A percentile compares a stretch with the other conserved stretches of the same genome.
Evolutionary conservation across 2,113 vertebrate species (phyloP).

Genomic region (Colinus virginianus): DNA sequence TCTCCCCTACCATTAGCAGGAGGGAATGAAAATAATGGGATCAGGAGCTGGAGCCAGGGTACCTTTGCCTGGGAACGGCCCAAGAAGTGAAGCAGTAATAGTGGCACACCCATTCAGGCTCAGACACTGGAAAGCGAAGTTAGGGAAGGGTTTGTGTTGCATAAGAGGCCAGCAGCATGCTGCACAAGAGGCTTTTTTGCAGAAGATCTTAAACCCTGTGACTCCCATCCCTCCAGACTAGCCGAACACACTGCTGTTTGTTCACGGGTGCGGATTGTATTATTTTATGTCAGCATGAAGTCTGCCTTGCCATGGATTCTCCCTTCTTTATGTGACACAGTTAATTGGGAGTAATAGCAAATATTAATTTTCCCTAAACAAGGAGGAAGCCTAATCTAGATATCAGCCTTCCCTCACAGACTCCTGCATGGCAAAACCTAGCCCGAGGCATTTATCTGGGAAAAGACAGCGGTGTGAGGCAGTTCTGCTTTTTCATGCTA

Average conservation of each 20-base stretch:
- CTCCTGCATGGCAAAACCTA: neutral
- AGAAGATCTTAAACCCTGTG: neutral
- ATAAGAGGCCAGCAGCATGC: neutral
- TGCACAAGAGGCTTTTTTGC: neutral
- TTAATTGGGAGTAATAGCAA: neutral
- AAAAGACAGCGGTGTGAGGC: rapidly evolving
- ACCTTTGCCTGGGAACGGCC: neutral
- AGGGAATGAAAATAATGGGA: neutral
- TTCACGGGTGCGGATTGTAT: neutral
- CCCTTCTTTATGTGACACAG: neutral
- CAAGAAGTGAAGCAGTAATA: neutral
- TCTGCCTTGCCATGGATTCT: neutral
- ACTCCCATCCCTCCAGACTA: neutral
- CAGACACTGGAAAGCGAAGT: neutral
- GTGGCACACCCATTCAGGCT: neutral
- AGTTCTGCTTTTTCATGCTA: neutral
- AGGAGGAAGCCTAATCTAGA: neutral
- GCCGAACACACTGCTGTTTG: neutral
- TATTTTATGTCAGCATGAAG: neutral
- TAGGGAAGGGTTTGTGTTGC: neutral
- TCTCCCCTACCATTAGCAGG: conserved; percentile 1
- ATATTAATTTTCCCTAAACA: neutral
- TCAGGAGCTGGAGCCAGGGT: neutral
- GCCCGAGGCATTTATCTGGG: neutral
- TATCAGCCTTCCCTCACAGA: neutral